A percentile compares a stretch with the other conserved stretches of the same genome.
These are phyloP conservation scores for Steatornis caripensis DNA, from an alignment of 2,113 vertebrate species.

Conservation along the genomic window DNA sequence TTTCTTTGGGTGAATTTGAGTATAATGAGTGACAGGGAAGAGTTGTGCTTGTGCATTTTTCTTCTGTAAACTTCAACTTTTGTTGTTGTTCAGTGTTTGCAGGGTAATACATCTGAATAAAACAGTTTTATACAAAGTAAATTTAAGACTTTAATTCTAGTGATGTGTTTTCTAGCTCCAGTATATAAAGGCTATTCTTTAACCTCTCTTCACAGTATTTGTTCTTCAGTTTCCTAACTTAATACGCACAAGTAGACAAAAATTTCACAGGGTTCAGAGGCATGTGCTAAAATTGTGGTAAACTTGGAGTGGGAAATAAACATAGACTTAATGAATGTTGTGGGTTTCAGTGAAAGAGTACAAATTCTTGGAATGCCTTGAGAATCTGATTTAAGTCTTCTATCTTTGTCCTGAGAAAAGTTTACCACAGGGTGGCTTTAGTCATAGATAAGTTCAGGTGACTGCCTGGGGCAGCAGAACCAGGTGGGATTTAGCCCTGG, in stretches of 20 bases:
- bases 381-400: not conserved
- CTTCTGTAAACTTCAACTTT: not conserved
- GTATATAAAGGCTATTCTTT: not conserved
- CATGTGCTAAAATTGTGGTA: not conserved
- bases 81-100: not conserved
- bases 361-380: not conserved
- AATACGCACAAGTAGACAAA: not conserved
- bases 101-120: not conserved
- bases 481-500: not conserved
- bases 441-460: not conserved
- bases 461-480: not conserved
- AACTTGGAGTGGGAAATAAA: not conserved
- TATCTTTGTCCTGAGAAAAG: not conserved
- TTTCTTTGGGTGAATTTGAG: not conserved
- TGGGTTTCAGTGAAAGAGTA: not conserved
- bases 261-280: not conserved
- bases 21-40: not conserved
- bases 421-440: not conserved
- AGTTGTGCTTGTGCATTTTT: not conserved
- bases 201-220: not conserved
- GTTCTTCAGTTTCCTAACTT: not conserved
- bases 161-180: not conserved
- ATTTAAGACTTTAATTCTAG: not conserved
- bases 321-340: not conserved
- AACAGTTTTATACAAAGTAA: not conserved